Conservation (phyloP, 53 echinoderm and acorn worm genomes). For the Holothuria scabra region DNA sequence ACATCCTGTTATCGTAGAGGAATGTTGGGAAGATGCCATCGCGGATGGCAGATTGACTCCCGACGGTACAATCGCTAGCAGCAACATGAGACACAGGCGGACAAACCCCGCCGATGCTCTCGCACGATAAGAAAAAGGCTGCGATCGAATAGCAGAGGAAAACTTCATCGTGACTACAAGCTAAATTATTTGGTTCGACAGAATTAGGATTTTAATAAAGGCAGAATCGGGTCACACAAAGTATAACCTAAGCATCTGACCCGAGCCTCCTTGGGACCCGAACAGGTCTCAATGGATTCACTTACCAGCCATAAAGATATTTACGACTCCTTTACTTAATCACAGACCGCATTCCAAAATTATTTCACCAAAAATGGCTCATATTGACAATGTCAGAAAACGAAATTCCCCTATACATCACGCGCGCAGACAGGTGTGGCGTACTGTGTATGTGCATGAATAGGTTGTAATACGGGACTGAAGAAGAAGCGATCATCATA, state of each 20-base stretch:
- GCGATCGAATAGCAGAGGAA: too few species aligned
- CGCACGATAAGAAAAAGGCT: too few species aligned
- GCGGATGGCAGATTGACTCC: too few species aligned
- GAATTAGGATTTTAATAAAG: constrained; percentile 40
- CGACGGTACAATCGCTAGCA: too few species aligned
- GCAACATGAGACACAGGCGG: too few species aligned
- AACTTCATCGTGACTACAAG: constrained; percentile 20
- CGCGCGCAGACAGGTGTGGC: constrained; percentile 8
- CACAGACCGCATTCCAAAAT: constrained; percentile 51
- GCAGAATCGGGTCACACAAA: constrained; percentile 35
- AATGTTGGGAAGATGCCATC: too few species aligned
- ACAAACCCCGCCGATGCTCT: too few species aligned
- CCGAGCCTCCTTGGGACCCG: constrained; percentile 12
- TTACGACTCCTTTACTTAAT: constrained; percentile 50
- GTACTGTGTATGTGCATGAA: too few species aligned
- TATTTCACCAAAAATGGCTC: constrained; percentile 33
- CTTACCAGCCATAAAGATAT: constrained; percentile 40
- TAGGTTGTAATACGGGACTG: too few species aligned
- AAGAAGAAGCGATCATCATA: too few species aligned
- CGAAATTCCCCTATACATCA: constrained; percentile 37
- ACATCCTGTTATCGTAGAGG: too few species aligned
- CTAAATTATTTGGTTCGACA: constrained; percentile 23
- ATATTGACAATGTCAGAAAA: constrained; percentile 16
- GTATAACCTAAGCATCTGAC: constrained; percentile 25
- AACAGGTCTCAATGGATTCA: constrained; percentile 13